These are phyloP conservation scores for Miltochrista miniata DNA, from an alignment of 2,888 invertebrate species.

Conservation along the genomic window DNA sequence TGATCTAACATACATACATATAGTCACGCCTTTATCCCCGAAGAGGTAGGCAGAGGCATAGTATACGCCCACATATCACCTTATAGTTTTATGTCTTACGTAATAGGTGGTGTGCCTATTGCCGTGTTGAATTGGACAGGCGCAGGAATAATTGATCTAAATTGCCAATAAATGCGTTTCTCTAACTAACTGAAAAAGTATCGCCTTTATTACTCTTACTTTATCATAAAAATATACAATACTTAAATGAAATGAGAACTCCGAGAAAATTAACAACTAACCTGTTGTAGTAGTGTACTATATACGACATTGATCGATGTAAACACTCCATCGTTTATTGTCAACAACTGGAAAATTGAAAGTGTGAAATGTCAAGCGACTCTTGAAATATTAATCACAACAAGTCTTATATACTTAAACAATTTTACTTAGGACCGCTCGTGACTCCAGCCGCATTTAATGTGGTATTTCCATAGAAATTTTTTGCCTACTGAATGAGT, in stretches of 20 bases:
- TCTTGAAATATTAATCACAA: constrained; percentile 24
- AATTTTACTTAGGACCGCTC: neutral
- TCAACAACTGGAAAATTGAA: constrained; percentile 24
- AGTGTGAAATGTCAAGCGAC: constrained; percentile 21
- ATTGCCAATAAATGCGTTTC: too few species aligned
- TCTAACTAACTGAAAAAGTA: too few species aligned
- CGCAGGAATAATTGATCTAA: too few species aligned
- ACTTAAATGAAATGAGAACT: neutral
- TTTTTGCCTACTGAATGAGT: neutral
- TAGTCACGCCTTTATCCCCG: too few species aligned
- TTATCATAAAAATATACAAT: too few species aligned
- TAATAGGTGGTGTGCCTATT: too few species aligned
- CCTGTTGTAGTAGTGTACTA: constrained; percentile 22
- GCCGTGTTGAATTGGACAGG: too few species aligned
- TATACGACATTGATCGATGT: constrained; percentile 46
- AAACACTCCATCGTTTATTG: constrained; percentile 34
- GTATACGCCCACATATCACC: too few species aligned
- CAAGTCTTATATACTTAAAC: constrained; percentile 7
- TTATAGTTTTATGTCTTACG: too few species aligned
- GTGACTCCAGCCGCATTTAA: neutral
- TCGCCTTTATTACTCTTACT: too few species aligned
- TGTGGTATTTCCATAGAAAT: neutral
- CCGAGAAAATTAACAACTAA: constrained; percentile 32
- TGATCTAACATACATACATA: too few species aligned
- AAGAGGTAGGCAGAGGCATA: too few species aligned